phyloP scores from a whole-genome alignment of 2,113 vertebrate species.

The Pteropus alecto region DNA sequence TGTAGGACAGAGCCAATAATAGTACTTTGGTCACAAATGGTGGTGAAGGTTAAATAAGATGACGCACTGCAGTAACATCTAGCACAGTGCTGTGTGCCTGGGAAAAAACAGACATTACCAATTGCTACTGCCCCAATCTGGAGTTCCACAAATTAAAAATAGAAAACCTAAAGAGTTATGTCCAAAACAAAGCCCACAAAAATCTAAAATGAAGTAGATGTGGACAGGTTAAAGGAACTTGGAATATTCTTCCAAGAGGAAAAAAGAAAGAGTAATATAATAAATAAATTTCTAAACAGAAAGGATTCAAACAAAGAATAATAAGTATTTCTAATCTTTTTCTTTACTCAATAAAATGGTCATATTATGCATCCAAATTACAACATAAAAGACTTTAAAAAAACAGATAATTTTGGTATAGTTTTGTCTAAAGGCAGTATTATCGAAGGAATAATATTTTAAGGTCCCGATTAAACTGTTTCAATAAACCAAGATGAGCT shows the following conservation, averaged over 20 bases:
- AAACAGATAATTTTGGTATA: neutral
- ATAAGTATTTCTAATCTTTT: neutral
- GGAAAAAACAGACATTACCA: neutral
- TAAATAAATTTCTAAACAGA: neutral
- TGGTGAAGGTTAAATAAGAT: neutral
- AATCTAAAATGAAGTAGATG: neutral
- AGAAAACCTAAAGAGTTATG: neutral
- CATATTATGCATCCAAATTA: neutral
- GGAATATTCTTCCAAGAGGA: neutral
- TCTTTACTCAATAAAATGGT: neutral
- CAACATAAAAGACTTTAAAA: slow-evolving; percentile 21
- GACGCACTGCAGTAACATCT: neutral
- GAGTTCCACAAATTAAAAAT: neutral
- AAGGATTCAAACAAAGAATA: neutral
- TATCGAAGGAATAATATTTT: neutral
- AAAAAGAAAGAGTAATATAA: neutral
- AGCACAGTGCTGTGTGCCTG: neutral
- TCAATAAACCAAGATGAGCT: neutral
- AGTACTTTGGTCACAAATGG: neutral
- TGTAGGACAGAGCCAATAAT: neutral
- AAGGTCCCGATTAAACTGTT: neutral
- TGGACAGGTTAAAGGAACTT: neutral
- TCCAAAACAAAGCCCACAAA: neutral
- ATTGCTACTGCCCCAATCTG: neutral
- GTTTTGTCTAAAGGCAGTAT: neutral